phyloP scores from a whole-genome alignment of 2,113 vertebrate species.

The Apodemus speciosus region DNA sequence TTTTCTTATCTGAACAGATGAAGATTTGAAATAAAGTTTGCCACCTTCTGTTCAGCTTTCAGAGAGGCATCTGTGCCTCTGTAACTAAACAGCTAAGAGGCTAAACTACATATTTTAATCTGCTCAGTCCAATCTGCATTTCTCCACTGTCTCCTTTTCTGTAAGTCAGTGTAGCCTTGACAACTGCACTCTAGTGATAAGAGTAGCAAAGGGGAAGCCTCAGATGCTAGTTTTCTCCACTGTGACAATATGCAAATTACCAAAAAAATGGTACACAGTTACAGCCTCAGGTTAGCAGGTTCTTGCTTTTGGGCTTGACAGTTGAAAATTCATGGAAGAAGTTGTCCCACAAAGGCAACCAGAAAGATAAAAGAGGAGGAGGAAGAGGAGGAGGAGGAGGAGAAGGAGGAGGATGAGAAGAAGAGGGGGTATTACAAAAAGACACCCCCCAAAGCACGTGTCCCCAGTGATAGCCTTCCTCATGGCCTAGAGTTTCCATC shows the following conservation, averaged over 20 bases:
- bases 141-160: background rate
- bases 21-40: slow-evolving; percentile 64
- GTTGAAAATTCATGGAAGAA: background rate
- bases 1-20: slow-evolving; percentile 45
- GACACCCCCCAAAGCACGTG: too few species aligned
- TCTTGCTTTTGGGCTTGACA: background rate
- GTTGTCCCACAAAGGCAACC: background rate
- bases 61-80: slow-evolving; percentile 56
- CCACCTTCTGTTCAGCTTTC: slow-evolving; percentile 57
- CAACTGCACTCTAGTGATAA: background rate
- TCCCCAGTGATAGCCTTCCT: background rate
- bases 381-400: background rate
- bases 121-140: slow-evolving; percentile 5
- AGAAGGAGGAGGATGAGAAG: too few species aligned
- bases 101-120: slow-evolving; percentile 32
- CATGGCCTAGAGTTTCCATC: background rate
- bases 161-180: too few species aligned
- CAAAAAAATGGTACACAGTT: background rate
- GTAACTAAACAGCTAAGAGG: slow-evolving; percentile 59
- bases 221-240: background rate
- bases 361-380: background rate
- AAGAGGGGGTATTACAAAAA: background rate
- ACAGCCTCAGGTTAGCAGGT: background rate
- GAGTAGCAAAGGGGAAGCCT: background rate
- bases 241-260: background rate